Percentiles rank a stretch among this genome's conserved stretches.
These are phyloP conservation scores for Drosophila parabipectinata DNA, from an alignment of 1,140 invertebrate species.

Conservation along the genomic window DNA sequence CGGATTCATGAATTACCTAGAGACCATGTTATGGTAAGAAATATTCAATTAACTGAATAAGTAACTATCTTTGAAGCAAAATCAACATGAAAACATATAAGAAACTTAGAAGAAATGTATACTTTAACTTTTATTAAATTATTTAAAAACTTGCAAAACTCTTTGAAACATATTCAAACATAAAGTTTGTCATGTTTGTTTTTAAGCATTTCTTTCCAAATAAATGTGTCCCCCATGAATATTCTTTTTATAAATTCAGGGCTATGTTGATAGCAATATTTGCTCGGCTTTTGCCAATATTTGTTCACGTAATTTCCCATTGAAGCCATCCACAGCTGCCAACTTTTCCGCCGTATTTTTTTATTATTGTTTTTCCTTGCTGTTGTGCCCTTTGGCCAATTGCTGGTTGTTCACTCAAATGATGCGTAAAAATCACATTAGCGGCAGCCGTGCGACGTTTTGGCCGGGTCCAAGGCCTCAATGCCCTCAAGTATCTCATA, in stretches of 20 bases:
- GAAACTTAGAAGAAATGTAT: slow-evolving; percentile 14
- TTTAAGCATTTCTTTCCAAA: slow-evolving; percentile 24
- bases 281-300: slow-evolving; percentile 64
- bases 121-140: not conserved
- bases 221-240: slow-evolving; percentile 1
- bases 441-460: slow-evolving; percentile 70
- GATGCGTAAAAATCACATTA: slow-evolving; percentile 79
- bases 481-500: slow-evolving; percentile 26
- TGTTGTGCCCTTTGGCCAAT: slow-evolving; percentile 46
- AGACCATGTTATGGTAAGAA: slow-evolving; percentile 72
- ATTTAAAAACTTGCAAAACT: not conserved
- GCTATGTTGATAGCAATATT: slow-evolving; percentile 26
- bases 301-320: slow-evolving; percentile 66
- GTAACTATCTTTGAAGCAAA: not conserved
- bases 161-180: not conserved
- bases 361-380: slow-evolving; percentile 15
- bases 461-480: slow-evolving; percentile 23
- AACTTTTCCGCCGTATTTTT: slow-evolving; percentile 20
- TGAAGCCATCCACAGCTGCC: slow-evolving; percentile 34
- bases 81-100: not conserved
- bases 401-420: slow-evolving; percentile 66
- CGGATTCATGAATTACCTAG: slow-evolving; percentile 67
- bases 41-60: not conserved
- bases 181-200: slow-evolving; percentile 11
- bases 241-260: not conserved